Conservation (phyloP, 2,113 vertebrate genomes). For the Onychostruthus taczanowskii region DNA sequence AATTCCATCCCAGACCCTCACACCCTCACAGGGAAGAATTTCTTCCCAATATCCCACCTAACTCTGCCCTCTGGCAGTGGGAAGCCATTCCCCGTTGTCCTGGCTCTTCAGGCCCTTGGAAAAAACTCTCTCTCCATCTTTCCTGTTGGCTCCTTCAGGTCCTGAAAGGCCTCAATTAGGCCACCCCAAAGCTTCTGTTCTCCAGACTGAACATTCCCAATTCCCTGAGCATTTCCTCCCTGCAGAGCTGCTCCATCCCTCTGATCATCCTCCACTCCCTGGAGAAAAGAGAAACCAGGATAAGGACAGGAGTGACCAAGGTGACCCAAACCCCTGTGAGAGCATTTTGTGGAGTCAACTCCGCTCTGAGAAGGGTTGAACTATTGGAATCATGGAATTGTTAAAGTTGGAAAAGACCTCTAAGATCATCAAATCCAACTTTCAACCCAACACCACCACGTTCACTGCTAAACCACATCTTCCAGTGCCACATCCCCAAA, state of each 20-base stretch:
- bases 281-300: not conserved
- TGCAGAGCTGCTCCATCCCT: not conserved
- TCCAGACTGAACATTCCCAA: not conserved
- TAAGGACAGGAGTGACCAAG: accelerated
- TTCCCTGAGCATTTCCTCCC: not conserved
- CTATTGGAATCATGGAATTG: accelerated
- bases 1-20: not conserved
- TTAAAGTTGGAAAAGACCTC: not conserved
- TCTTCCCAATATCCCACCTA: not conserved
- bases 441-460: not conserved
- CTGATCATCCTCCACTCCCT: not conserved
- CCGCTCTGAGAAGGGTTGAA: not conserved
- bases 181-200: not conserved
- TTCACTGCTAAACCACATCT: not conserved
- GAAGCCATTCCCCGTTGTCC: not conserved
- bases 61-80: not conserved
- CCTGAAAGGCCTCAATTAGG: not conserved
- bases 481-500: too few species aligned
- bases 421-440: not conserved
- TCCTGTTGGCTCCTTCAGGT: not conserved
- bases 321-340: not conserved
- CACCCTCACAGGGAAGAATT: not conserved
- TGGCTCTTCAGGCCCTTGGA: not conserved
- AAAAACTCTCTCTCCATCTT: not conserved
- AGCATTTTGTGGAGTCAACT: not conserved